These are phyloP conservation scores for Amphibalanus amphitrite DNA, from an alignment of 1,140 invertebrate species.

Conservation along the genomic window DNA sequence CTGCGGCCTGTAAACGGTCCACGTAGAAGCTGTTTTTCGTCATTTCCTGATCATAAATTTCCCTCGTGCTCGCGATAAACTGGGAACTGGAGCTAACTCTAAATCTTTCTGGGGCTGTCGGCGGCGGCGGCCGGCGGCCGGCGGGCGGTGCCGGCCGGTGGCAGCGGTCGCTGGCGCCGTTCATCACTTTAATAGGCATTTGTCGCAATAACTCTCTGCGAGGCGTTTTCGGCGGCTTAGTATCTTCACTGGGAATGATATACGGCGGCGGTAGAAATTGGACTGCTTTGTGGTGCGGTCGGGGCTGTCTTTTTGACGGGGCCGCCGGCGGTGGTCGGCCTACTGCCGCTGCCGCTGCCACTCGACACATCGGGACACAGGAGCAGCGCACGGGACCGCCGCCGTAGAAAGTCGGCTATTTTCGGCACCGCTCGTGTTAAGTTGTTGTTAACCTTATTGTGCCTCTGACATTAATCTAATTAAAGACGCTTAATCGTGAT, in stretches of 20 bases:
- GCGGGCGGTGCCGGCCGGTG: neutral
- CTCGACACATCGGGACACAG: too few relatives aligned
- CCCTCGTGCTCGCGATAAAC: neutral
- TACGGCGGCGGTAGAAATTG: neutral
- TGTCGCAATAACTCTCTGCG: neutral
- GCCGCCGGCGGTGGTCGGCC: too few relatives aligned
- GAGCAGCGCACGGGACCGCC: too few relatives aligned
- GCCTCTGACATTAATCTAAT: too few relatives aligned
- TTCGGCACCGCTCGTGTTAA: too few relatives aligned
- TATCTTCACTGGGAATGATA: neutral
- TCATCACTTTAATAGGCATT: slow-evolving; percentile 1
- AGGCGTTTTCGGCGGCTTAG: neutral
- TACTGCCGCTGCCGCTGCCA: too few relatives aligned
- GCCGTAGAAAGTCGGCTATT: too few relatives aligned
- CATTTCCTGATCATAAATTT: neutral
- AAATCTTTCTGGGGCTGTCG: neutral
- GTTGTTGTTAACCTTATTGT: too few relatives aligned
- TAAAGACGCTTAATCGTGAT: too few relatives aligned
- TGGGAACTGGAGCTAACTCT: neutral
- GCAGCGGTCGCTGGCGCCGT: neutral
- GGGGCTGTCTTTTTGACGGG: too few relatives aligned
- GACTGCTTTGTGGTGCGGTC: neutral
- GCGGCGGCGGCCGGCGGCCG: too few relatives aligned
- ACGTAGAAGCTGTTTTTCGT: neutral
- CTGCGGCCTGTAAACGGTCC: neutral